A percentile compares a stretch with the other conserved stretches of the same genome.
Conservation (phyloP, 64 coral and sea anemone species). For the Dendronephthya gigantea region DNA sequence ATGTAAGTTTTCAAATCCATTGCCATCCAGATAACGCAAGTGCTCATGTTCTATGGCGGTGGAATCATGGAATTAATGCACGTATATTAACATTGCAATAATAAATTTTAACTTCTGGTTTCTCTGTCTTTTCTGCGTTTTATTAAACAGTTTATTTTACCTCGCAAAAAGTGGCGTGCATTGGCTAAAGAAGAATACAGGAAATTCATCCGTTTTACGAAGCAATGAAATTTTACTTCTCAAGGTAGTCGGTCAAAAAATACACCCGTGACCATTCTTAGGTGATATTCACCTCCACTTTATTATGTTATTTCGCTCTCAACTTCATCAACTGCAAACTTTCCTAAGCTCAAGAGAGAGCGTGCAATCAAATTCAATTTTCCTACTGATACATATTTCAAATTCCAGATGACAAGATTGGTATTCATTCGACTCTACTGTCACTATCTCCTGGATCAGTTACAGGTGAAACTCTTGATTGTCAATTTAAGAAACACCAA, state of each 20-base stretch:
- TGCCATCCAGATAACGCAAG: too few relatives aligned
- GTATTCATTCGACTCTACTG: slow-evolving; percentile 11
- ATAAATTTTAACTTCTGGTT: too few relatives aligned
- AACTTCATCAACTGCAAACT: too few relatives aligned
- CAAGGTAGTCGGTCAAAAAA: background rate
- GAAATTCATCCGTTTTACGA: background rate
- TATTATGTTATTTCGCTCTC: too few relatives aligned
- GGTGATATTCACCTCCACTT: too few relatives aligned
- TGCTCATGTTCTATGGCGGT: too few relatives aligned
- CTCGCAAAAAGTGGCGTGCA: slow-evolving; percentile 12
- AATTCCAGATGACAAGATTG: background rate
- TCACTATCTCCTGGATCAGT: background rate
- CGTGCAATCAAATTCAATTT: too few relatives aligned
- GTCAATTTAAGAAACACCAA: background rate
- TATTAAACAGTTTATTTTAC: background rate
- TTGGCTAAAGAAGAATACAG: background rate
- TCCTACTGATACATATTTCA: too few relatives aligned
- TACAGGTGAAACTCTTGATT: background rate
- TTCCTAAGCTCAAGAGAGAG: too few relatives aligned
- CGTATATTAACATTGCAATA: too few relatives aligned
- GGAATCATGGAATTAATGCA: background rate
- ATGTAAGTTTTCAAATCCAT: background rate
- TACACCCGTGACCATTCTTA: too few relatives aligned
- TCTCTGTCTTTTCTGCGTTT: background rate
- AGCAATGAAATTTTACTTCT: background rate